A percentile compares a stretch with the other conserved stretches of the same genome.
Conservation (phyloP, 2,888 invertebrate species). For the Ganaspis brasiliensis region DNA sequence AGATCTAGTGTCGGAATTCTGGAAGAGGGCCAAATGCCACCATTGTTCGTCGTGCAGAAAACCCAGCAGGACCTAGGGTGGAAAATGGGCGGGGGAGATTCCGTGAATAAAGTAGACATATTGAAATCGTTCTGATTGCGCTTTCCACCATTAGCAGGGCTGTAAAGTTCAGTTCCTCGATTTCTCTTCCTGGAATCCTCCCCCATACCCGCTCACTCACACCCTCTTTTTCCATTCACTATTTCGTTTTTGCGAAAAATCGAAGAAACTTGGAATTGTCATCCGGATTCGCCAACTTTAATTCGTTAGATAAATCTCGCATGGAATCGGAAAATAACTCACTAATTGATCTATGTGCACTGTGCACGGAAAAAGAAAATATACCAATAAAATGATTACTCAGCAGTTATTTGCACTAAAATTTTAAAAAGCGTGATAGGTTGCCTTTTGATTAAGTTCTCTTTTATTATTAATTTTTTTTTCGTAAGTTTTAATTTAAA, state of each 20-base stretch:
- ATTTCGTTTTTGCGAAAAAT: conserved; percentile 16
- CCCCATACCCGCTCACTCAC: too few species aligned
- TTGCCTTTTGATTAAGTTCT: too few species aligned
- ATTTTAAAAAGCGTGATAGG: too few species aligned
- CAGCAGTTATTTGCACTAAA: too few species aligned
- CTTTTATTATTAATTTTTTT: too few species aligned
- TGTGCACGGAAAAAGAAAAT: background rate
- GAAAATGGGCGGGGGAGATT: too few species aligned
- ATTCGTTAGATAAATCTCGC: background rate
- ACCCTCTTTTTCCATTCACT: background rate
- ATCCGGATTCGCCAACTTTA: background rate
- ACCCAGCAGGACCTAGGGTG: conserved; percentile 43
- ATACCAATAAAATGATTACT: background rate
- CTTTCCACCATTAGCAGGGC: conserved; percentile 48
- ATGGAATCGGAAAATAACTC: background rate
- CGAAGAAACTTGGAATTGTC: background rate
- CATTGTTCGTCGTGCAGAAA: conserved; percentile 61
- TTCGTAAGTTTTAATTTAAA: too few species aligned
- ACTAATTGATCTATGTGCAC: background rate
- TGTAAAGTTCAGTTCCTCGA: conserved; percentile 34
- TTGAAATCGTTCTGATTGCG: conserved; percentile 51
- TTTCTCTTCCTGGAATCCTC: background rate
- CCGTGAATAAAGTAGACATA: conserved; percentile 56
- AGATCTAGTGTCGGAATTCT: conserved; percentile 54
- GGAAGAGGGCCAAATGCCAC: conserved; percentile 64